phyloP scores from a whole-genome alignment of 2,888 invertebrate genomes.

The Trichopoda pennipes region DNA sequence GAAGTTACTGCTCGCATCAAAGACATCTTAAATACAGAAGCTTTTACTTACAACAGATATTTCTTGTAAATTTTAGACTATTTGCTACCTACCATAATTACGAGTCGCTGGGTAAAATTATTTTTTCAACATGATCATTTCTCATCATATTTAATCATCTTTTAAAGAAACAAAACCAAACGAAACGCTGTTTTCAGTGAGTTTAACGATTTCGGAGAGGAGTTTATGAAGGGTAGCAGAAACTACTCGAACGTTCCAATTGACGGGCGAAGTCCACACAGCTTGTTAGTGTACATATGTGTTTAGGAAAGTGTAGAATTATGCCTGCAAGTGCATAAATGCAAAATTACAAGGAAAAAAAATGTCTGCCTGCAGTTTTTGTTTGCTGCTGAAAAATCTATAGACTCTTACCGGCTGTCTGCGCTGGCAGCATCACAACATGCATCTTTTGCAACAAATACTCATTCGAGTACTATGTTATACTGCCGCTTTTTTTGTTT shows the following conservation, averaged over 20 bases:
- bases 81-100: constrained; percentile 13
- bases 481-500: neutral
- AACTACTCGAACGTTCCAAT: constrained; percentile 24
- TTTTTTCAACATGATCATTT: constrained; percentile 44
- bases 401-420: constrained; percentile 14
- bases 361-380: constrained; percentile 42
- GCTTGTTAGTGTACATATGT: constrained; percentile 56
- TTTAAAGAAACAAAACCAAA: constrained; percentile 43
- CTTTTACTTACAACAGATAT: constrained; percentile 10
- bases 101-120: neutral
- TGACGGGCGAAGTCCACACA: constrained; percentile 41
- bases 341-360: constrained; percentile 5
- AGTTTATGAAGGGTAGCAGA: neutral
- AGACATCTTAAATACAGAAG: constrained; percentile 51
- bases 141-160: constrained; percentile 67
- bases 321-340: constrained; percentile 63
- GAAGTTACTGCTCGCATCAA: constrained; percentile 1
- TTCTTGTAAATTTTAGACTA: constrained; percentile 22
- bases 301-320: constrained; percentile 67
- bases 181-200: constrained; percentile 20
- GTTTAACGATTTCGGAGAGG: neutral
- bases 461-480: constrained; percentile 5
- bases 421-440: constrained; percentile 7
- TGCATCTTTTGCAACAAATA: constrained; percentile 34
- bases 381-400: constrained; percentile 33